phyloP scores from a whole-genome alignment of 2,888 invertebrate genomes.

The Limnephilus auricula region DNA sequence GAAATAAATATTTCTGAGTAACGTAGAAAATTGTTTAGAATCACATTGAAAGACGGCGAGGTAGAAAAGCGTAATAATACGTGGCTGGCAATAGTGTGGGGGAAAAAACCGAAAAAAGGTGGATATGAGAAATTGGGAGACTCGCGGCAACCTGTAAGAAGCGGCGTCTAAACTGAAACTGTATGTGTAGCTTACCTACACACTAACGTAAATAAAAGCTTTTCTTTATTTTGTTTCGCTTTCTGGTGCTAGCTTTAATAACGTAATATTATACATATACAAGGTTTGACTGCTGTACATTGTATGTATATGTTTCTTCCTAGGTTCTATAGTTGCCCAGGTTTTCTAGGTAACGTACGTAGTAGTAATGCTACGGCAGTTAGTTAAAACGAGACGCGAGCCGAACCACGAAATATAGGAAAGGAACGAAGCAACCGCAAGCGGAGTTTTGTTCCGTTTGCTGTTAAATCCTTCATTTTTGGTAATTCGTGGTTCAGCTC shows the following conservation, averaged over 20 bases:
- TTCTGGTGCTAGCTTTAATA: not conserved
- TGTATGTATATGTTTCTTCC: not conserved
- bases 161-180: not conserved
- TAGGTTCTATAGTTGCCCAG: no score
- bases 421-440: no score
- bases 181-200: not conserved
- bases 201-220: not conserved
- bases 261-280: not conserved
- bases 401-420: no score
- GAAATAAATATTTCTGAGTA: not conserved
- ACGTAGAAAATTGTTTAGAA: slow-evolving; percentile 12
- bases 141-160: slow-evolving; percentile 22
- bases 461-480: no score
- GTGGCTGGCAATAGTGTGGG: slow-evolving; percentile 16
- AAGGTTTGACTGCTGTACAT: not conserved
- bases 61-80: slow-evolving; percentile 28
- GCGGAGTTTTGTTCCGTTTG: no score
- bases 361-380: no score
- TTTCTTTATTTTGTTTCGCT: not conserved
- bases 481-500: no score
- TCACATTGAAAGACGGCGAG: not conserved
- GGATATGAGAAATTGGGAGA: slow-evolving; percentile 33
- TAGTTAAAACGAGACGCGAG: no score
- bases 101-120: slow-evolving; percentile 7
- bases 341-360: no score